Base-by-base conservation (phyloP, 1,140 invertebrate genomes). In the Drosophila kurseongensis region DNA sequence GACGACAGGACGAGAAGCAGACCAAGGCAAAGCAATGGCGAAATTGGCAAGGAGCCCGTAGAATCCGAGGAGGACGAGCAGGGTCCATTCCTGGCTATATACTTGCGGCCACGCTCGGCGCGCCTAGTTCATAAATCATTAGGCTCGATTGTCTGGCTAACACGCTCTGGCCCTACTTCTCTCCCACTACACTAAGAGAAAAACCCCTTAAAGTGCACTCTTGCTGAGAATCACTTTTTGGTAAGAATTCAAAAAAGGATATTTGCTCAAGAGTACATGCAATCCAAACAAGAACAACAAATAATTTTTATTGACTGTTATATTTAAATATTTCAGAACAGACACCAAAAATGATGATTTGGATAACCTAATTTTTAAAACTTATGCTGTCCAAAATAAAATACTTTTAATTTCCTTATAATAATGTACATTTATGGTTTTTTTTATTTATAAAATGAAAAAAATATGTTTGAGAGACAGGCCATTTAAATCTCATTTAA, bases 61-160 rank as follows among this genome's bases (percentile, higher is more conserved):
- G 32, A 9, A 36, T 12, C 14, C 9, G 14, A 32, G n/a, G n/a
- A 16, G 48, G 48, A 50, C 4, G 50, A 16, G 8, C 14, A 13
- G 2, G 9, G 14, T 36, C 32, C 50, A 36, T 9, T 10, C 50
- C 50, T 44, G 27, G 40, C 62, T 52, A 48, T 48, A 59, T 74
- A 60, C 77, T 85, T 80, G 82, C 51, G 78, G 63, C 75, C 78
- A 83, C 76, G 84, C 75, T 71, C 52, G 54, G 72, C 63, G 82
- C 71, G 67, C 61, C 65, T 68, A 81, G 71, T 88, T 88, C 84
- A 88, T 88, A 88, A 88, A 88, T 88, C 83, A 88, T 88, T 88
- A 88, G 83, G 72, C 83, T 88, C 83, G 83, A 88, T 88, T 88
- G 83, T 86, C 79, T 89, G 79, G 63, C 83, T 66, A 88, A 83